Base-by-base conservation (phyloP, 2,888 invertebrate species). In the Sinohyriopsis cumingii region DNA sequence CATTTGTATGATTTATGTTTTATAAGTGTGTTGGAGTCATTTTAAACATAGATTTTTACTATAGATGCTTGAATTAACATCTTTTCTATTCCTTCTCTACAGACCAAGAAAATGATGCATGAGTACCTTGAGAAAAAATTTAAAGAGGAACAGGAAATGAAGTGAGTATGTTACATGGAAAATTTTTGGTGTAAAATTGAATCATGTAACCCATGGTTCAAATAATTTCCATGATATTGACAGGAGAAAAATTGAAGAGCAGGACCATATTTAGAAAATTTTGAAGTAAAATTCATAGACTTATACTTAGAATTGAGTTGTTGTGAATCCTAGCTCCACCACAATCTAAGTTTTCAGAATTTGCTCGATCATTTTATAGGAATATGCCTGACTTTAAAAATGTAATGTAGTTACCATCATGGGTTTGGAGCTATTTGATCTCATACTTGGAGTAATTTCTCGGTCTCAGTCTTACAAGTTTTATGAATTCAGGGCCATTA, bases 141-240 rank as follows among this genome's bases (percentile, higher is more conserved):
- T 60, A 73, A 84, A 68, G 87, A 88, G 72, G 89, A 89, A 76
- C 81, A 88, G 76, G 83, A 87, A 74, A 87, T 87, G 80, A 89
- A 84, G 88, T 89, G 68, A 77, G 78, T 76, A 20, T 65, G n/a
- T 55, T 45, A 45, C 2, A 24, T 67, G 55, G 22, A 25, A 65
- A 15, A 25, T 53, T 20, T 19, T 55, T n/a, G 12, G 12, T 66
- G 4, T 61, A 19, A 0, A 15, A 15, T 25, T 18, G 15, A 63
- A 25, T 5, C 33, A 15, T n/a, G 33, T 18, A 25, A 20, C 20
- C 28, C n/a, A 22, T 5, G 15, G 19, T 45, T 45, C 12, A 45
- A 45, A 45, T 12, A 45, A 1, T 12, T 45, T 45, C 33, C 1
- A 45, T 45, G 12, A 45, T 45, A 45, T 45, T 45, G 45, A 45